Conservation (phyloP, 1,140 invertebrate genomes). For the Drosophila pseudoananassae region DNA sequence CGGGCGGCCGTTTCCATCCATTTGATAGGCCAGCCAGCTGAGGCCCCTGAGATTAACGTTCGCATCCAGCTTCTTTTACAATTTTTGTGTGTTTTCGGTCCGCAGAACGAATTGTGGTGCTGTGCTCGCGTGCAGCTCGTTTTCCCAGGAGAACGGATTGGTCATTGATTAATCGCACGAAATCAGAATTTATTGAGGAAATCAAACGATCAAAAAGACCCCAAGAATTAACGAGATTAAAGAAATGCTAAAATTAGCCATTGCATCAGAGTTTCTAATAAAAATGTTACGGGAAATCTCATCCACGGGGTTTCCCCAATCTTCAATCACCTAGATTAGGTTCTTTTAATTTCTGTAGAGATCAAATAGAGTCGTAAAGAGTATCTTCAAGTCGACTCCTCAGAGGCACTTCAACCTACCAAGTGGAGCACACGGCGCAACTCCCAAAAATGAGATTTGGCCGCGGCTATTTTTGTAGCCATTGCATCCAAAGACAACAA, state of each 20-base stretch:
- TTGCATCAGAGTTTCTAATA: constrained; percentile 17
- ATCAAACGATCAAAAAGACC: constrained; percentile 37
- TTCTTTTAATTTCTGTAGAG: not conserved
- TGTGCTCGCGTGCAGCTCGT: constrained; percentile 8
- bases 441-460: constrained; percentile 72
- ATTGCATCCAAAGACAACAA: constrained; percentile 42
- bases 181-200: constrained; percentile 45
- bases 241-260: constrained; percentile 35
- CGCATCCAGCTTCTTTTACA: constrained; percentile 22
- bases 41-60: constrained; percentile 49
- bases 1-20: constrained; percentile 26
- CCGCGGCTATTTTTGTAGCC: constrained; percentile 67
- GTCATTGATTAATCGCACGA: constrained; percentile 43
- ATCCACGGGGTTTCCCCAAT: not conserved
- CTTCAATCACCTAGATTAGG: not conserved
- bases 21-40: constrained; percentile 37
- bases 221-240: constrained; percentile 20
- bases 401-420: constrained; percentile 12
- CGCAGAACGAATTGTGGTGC: not conserved
- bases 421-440: constrained; percentile 63
- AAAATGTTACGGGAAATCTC: constrained; percentile 1
- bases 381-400: constrained; percentile 9
- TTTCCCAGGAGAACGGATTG: constrained; percentile 32
- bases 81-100: constrained; percentile 7
- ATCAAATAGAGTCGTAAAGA: constrained; percentile 5